Conservation (phyloP, 2,797 vertebrate species). For the Borostomias antarcticus region DNA sequence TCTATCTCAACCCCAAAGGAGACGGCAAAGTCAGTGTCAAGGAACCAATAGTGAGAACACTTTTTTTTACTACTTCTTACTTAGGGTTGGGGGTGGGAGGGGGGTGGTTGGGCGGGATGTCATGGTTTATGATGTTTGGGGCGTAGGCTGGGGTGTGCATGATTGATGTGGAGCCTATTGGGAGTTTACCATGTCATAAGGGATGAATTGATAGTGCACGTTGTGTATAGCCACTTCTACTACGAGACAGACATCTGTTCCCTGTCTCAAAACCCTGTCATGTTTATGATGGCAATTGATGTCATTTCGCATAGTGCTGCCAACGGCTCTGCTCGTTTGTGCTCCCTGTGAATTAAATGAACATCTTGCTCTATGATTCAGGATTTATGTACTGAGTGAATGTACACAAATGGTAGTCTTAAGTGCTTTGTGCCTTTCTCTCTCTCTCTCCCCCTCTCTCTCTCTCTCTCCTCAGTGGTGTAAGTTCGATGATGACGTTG, state of each 20-base stretch:
- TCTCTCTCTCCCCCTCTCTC: background rate
- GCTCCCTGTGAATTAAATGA: background rate
- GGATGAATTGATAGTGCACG: too few relatives aligned
- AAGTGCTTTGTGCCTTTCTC: background rate
- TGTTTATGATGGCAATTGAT: background rate
- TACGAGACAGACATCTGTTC: too few relatives aligned
- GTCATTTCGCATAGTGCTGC: background rate
- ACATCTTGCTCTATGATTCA: background rate
- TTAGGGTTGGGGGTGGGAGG: background rate
- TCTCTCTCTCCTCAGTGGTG: conserved; percentile 83
- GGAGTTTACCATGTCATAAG: too few relatives aligned
- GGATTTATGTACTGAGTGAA: background rate
- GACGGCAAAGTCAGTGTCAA: conserved; percentile 96
- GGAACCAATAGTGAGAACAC: conserved; percentile 78
- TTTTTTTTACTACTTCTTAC: conserved; percentile 51
- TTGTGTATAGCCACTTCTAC: too few relatives aligned
- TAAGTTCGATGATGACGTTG: conserved; percentile 97
- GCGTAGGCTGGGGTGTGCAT: background rate
- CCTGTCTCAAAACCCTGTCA: background rate
- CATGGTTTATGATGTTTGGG: background rate
- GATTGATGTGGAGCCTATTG: background rate
- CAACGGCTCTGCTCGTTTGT: background rate
- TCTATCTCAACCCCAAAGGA: conserved; percentile 98
- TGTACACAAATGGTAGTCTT: conserved; percentile 37
- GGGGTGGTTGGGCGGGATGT: background rate